These are phyloP conservation scores for Micoletzkya japonica DNA, from an alignment of 2,888 invertebrate genomes.

Conservation along the genomic window DNA sequence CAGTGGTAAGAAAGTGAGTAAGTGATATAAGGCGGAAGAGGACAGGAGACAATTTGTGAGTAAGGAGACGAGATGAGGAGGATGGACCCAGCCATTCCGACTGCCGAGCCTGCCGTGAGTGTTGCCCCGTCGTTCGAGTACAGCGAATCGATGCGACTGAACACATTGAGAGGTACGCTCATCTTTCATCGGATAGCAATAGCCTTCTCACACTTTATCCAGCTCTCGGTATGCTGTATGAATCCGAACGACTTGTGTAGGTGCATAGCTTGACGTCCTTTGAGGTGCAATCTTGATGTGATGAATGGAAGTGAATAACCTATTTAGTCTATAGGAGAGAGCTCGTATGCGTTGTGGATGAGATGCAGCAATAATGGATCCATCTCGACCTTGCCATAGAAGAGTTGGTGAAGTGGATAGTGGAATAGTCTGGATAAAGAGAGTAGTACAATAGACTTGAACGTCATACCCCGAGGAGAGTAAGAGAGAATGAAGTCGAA, in stretches of 20 bases:
- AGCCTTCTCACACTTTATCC: neutral
- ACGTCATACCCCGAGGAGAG: neutral
- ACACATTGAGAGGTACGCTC: neutral
- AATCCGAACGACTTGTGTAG: conserved; percentile 19
- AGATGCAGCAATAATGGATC: conserved; percentile 3
- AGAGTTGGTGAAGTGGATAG: conserved; percentile 2
- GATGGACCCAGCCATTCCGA: neutral
- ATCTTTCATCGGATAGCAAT: neutral
- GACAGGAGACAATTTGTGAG: conserved; percentile 6
- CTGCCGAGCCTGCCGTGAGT: neutral
- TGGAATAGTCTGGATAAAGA: neutral
- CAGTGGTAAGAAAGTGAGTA: too few species aligned
- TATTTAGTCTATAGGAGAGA: conserved; percentile 9
- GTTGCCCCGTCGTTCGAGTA: conserved; percentile 24
- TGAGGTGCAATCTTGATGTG: neutral
- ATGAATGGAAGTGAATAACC: neutral
- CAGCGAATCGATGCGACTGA: conserved; percentile 3
- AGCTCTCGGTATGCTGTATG: neutral
- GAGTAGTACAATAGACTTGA: neutral
- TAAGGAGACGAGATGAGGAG: neutral
- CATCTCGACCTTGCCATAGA: neutral
- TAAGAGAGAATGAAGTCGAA: conserved; percentile 5
- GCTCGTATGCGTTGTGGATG: conserved; percentile 16
- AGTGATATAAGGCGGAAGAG: conserved; percentile 21
- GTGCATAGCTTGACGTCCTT: conserved; percentile 6